Evolutionary conservation across 2,888 invertebrate species (phyloP).

Genomic region (Leptopilina syphax): DNA sequence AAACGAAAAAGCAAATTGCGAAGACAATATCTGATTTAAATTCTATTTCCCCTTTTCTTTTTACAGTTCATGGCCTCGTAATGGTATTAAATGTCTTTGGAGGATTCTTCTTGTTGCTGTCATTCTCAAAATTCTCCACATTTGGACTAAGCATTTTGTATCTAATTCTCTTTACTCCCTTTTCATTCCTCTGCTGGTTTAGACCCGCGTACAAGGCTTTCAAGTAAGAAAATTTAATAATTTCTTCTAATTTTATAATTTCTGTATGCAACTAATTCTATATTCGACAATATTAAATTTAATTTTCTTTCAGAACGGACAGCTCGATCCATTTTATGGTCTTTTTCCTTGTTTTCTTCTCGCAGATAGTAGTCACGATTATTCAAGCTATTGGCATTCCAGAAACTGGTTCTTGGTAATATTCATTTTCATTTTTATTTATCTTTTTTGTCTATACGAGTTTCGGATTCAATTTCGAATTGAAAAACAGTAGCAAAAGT

Average conservation of each 20-base stretch:
- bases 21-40: conserved; percentile 63
- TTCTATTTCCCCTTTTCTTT: conserved; percentile 40
- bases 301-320: conserved; percentile 85
- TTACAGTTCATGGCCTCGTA: conserved; percentile 92
- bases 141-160: conserved; percentile 95
- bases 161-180: conserved; percentile 93
- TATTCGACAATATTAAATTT: conserved; percentile 44
- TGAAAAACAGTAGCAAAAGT: too few relatives aligned
- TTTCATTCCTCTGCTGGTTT: conserved; percentile 99
- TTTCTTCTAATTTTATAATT: neutral
- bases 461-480: too few relatives aligned
- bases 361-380: conserved; percentile 93
- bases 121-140: conserved; percentile 81
- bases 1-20: too few relatives aligned
- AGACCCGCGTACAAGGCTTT: conserved; percentile 99
- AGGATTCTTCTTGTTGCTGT: conserved; percentile 87
- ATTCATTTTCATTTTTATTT: conserved; percentile 43
- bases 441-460: conserved; percentile 42
- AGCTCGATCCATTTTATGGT: conserved; percentile 99
- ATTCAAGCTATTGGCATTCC: conserved; percentile 93
- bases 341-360: conserved; percentile 98
- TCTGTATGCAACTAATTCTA: conserved; percentile 20
- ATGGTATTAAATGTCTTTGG: conserved; percentile 92
- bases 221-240: conserved; percentile 77
- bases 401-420: conserved; percentile 91